Percentiles rank a stretch among this genome's conserved stretches.
These are phyloP conservation scores for Lasiommata megera DNA, from an alignment of 2,888 invertebrate species.

Conservation along the genomic window DNA sequence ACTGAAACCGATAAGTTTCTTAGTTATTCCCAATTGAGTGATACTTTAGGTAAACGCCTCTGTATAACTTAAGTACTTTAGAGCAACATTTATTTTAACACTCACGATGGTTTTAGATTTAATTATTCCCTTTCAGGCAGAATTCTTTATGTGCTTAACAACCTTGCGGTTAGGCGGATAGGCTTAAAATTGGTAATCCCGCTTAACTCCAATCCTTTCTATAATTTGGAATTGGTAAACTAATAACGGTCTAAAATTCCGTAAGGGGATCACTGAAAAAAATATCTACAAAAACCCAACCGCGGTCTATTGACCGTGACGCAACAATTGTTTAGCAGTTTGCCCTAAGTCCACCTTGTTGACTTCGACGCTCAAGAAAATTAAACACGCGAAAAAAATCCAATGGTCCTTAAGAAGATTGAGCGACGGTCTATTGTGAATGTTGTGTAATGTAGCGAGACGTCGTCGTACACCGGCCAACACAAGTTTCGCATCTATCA, in stretches of 20 bases:
- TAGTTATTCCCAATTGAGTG: no score
- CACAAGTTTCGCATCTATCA: constrained; percentile 45
- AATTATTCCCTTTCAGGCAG: neutral
- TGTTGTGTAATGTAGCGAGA: constrained; percentile 78
- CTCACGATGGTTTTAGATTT: neutral
- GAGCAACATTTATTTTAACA: no score
- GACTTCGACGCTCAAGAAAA: constrained; percentile 68
- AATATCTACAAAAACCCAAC: constrained; percentile 53
- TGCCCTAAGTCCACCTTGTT: constrained; percentile 75
- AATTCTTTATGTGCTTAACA: neutral
- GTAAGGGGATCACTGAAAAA: constrained; percentile 47
- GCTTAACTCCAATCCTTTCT: constrained; percentile 51
- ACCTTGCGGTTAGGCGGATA: constrained; percentile 6
- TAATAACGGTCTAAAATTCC: constrained; percentile 51
- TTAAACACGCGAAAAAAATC: constrained; percentile 64
- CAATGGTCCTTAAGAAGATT: constrained; percentile 67
- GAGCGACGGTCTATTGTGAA: constrained; percentile 71
- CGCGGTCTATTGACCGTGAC: constrained; percentile 76
- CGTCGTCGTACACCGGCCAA: constrained; percentile 51
- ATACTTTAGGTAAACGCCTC: no score
- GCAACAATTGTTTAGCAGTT: constrained; percentile 79
- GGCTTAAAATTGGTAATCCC: constrained; percentile 41
- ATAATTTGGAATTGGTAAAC: constrained; percentile 52
- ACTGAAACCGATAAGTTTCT: no score
- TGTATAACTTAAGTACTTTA: no score